Conservation (phyloP, 2,113 vertebrate species). For the Pituophis catenifer region DNA sequence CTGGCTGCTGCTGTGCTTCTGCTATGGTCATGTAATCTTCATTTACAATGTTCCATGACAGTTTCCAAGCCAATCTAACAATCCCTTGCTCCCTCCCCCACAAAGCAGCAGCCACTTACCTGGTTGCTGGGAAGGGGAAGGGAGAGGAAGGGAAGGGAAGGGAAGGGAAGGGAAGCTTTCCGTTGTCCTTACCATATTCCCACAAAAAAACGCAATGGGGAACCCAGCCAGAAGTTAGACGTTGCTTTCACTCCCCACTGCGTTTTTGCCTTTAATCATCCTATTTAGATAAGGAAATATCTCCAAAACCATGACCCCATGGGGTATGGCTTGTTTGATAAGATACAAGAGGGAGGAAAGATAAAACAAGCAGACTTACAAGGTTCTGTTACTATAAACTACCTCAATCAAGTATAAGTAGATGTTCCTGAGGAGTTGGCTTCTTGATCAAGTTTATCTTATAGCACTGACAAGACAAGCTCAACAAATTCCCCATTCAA, state of each 20-base stretch:
- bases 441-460: background rate
- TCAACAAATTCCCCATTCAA: background rate
- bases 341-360: background rate
- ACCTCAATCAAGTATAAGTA: background rate
- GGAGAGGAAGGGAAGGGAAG: too few relatives aligned
- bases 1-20: background rate
- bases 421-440: background rate
- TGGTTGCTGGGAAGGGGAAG: background rate
- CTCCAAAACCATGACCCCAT: background rate
- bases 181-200: too few relatives aligned
- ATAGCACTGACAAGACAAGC: background rate
- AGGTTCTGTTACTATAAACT: background rate
- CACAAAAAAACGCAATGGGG: too few relatives aligned
- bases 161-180: background rate
- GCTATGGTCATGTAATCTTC: background rate
- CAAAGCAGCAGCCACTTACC: background rate
- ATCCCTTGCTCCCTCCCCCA: background rate
- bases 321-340: background rate
- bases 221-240: background rate
- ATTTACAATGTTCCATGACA: background rate
- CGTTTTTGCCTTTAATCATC: background rate
- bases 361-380: background rate
- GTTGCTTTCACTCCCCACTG: background rate
- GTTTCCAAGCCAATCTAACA: background rate
- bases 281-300: background rate